Percentiles rank a stretch among this genome's conserved stretches.
Conservation (phyloP, 2,113 vertebrate species). For the Esox niger region DNA sequence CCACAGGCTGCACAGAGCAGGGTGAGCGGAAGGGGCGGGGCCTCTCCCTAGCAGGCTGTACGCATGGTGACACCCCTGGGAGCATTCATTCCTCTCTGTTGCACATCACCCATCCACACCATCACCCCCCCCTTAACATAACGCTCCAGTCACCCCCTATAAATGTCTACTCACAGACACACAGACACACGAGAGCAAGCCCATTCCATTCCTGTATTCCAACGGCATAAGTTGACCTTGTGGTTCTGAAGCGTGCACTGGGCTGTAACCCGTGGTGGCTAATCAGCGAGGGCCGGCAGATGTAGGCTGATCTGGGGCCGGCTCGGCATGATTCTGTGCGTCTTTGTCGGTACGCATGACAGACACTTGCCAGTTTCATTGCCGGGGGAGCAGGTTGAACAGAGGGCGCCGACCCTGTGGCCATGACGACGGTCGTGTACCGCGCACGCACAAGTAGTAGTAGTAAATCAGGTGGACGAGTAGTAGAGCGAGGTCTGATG, state of each 20-base stretch:
- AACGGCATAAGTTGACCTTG: too few species aligned
- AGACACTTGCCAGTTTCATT: constrained; percentile 11
- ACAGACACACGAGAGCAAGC: neutral
- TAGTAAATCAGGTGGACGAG: constrained; percentile 12
- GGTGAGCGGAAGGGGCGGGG: constrained; percentile 35
- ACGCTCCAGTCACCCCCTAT: constrained; percentile 6
- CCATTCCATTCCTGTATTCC: neutral
- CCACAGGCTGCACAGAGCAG: constrained; percentile 24
- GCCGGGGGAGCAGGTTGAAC: neutral
- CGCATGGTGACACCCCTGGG: constrained; percentile 50
- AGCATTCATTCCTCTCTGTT: constrained; percentile 30
- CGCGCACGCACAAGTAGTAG: too few species aligned
- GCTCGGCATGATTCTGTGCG: neutral
- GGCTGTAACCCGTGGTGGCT: neutral
- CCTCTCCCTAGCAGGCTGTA: constrained; percentile 14
- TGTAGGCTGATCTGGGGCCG: neutral
- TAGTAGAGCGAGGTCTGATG: constrained; percentile 24
- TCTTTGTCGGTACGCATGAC: constrained; percentile 20
- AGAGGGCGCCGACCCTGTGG: constrained; percentile 13
- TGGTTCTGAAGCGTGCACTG: too few species aligned
- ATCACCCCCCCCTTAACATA: neutral
- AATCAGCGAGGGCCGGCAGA: neutral
- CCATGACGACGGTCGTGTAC: constrained; percentile 18
- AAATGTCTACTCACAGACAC: neutral
- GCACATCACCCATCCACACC: constrained; percentile 2